Evolutionary conservation across 92 coral and sea anemone genomes (phyloP).

Genomic region (Umimayanthus chanpuru): DNA sequence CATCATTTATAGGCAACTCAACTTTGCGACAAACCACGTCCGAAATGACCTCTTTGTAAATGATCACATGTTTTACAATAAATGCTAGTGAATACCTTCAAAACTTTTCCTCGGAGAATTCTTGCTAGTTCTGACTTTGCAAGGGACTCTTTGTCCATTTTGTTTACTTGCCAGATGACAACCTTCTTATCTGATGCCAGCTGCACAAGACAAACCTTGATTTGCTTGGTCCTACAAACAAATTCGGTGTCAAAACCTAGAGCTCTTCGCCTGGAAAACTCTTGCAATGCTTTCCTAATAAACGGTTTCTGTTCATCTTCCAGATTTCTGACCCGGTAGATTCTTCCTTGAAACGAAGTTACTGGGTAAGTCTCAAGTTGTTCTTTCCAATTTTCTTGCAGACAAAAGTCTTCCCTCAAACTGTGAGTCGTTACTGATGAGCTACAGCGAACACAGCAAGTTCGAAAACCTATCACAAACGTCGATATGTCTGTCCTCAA

Average conservation of each 20-base stretch:
- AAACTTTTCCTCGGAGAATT: constrained; percentile 30
- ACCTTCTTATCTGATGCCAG: constrained; percentile 39
- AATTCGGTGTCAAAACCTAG: constrained; percentile 43
- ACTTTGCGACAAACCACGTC: too few species aligned
- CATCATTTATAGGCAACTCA: too few species aligned
- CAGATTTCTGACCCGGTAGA: constrained; percentile 13
- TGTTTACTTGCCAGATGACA: constrained; percentile 35
- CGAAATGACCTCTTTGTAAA: too few species aligned
- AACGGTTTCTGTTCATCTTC: constrained; percentile 37
- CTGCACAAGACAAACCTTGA: constrained; percentile 36
- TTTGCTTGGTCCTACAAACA: constrained; percentile 31
- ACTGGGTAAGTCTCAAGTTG: constrained; percentile 28
- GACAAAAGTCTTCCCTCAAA: constrained; percentile 7
- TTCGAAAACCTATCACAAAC: background rate
- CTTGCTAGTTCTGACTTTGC: constrained; percentile 33
- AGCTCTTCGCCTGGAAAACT: constrained; percentile 10
- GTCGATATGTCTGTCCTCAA: background rate
- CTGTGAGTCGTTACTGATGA: constrained; percentile 10
- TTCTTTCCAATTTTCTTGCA: constrained; percentile 43
- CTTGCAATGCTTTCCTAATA: constrained; percentile 31
- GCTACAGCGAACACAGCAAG: constrained; percentile 3
- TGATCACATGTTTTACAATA: too few species aligned
- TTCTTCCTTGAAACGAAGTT: constrained; percentile 40
- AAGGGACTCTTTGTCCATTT: constrained; percentile 37
- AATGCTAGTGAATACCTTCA: constrained; percentile 5